phyloP scores from a whole-genome alignment of 2,797 vertebrate species.

The Parambassis ranga region DNA sequence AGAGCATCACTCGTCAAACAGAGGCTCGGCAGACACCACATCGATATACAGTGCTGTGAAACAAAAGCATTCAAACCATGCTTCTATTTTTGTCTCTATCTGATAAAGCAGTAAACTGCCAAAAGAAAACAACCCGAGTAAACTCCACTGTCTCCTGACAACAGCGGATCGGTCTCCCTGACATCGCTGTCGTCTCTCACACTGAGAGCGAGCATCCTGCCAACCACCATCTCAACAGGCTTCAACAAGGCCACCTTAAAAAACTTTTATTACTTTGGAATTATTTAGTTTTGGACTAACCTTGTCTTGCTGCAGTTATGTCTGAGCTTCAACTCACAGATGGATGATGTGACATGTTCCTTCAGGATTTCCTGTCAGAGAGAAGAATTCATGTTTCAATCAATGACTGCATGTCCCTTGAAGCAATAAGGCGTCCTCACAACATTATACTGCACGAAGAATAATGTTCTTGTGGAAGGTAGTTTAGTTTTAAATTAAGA shows the following conservation, averaged over 20 bases:
- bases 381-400: neutral
- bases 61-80: too few species aligned
- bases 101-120: too few species aligned
- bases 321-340: neutral
- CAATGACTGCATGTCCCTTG: neutral
- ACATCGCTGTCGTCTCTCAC: too few species aligned
- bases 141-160: too few species aligned
- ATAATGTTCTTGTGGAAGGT: neutral
- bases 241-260: too few species aligned
- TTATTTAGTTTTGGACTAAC: neutral
- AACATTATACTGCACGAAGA: neutral
- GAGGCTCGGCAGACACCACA: neutral
- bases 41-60: neutral
- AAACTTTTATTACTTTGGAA: too few species aligned
- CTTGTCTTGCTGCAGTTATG: neutral
- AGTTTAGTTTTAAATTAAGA: too few species aligned
- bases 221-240: too few species aligned
- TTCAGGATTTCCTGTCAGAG: neutral
- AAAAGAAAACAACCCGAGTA: too few species aligned
- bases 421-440: neutral
- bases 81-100: too few species aligned
- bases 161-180: too few species aligned
- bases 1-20: constrained; percentile 7
- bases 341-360: neutral
- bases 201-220: too few species aligned